Base-by-base conservation (phyloP, 2,888 invertebrate genomes). In the Trichogramma evanescens region DNA sequence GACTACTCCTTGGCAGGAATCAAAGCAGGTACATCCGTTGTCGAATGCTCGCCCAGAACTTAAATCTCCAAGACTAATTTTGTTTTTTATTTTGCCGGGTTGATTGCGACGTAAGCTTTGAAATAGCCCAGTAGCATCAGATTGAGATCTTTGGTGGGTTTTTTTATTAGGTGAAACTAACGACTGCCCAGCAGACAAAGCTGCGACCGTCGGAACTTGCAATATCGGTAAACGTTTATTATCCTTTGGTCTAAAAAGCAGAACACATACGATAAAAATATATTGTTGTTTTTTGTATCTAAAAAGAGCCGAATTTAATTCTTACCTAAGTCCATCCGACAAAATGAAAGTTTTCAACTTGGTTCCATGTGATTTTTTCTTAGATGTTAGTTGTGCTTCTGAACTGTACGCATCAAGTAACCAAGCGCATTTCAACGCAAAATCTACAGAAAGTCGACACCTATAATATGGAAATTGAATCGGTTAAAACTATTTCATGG, bases 371-470 rank as follows among this genome's bases (percentile, higher is more conserved):
- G 88, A 87, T 76, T 87, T 88, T 77, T 85, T 87, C 76, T 86
- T 87, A 58, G 85, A 84, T 58, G 86, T 84, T 66, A 83, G 76
- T 64, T 83, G 81, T 60, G 84, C 83, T 74, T 89, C 93, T 46
- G 90, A 87, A 67, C 91, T 89, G 77, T 93, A 96, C 38, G 99
- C 96, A 71, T 96, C 95, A 74, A 99, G 81, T 58, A 99, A 82
- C 98, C 98, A 99, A 73, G 95, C 91, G 76, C 96, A 89, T 78
- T 94, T 90, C 68, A 99, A 83, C 50, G 97, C 94, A 80, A 99
- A 99, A 81, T 97, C 95, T 63, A 93, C 92, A 67, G 95, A 94
- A 77, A 89, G 87, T 72, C 95, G 86, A 84, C 97, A 97, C 77
- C 89, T 89, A 73, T n/a, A 77, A 62, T 9, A 43, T 8, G 8